phyloP scores from a whole-genome alignment of 2,797 vertebrate genomes.

The Eurystomus glaucurus region DNA sequence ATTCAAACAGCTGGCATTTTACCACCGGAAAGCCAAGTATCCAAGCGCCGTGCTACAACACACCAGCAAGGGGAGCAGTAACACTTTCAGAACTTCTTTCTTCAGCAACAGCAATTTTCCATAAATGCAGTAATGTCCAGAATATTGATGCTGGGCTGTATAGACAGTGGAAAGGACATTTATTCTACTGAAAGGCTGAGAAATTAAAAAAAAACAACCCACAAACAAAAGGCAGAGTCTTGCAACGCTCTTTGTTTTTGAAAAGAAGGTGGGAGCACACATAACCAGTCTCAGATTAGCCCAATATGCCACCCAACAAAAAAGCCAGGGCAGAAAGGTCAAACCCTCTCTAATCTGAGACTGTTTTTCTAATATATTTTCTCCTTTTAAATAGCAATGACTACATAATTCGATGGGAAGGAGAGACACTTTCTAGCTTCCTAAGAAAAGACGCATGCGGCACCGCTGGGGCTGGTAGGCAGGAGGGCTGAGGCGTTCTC shows the following conservation, averaged over 20 bases:
- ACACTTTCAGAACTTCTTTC: constrained; percentile 78
- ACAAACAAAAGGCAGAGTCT: neutral
- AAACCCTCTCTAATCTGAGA: neutral
- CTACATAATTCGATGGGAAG: neutral
- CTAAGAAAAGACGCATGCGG: neutral
- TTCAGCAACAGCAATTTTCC: neutral
- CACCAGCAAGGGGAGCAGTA: constrained; percentile 85
- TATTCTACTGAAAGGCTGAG: constrained; percentile 32
- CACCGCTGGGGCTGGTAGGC: neutral
- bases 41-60: constrained; percentile 68
- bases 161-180: constrained; percentile 34
- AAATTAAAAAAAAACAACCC: neutral
- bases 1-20: neutral
- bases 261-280: neutral
- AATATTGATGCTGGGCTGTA: constrained; percentile 32
- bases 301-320: neutral
- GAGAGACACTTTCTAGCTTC: neutral
- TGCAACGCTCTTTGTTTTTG: neutral
- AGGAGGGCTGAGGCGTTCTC: neutral
- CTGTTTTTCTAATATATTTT: neutral
- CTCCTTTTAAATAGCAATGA: neutral
- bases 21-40: neutral
- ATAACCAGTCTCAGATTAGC: neutral
- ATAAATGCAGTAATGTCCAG: neutral
- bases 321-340: neutral